Base-by-base conservation (phyloP, 1,140 invertebrate genomes). In the Pteromalus puparum region DNA sequence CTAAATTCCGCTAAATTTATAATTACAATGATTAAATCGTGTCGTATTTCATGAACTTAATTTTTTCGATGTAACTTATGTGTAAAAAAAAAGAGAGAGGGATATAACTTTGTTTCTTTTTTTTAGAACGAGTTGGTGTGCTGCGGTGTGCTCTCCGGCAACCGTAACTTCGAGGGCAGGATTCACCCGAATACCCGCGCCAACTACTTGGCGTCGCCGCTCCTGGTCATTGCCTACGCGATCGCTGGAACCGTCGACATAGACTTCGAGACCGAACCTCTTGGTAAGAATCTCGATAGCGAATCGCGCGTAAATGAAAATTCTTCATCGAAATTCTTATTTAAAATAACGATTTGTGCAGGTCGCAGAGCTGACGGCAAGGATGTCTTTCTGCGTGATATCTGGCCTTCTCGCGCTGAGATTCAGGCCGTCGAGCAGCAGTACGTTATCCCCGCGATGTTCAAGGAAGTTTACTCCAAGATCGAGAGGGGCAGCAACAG, bases 381-480 rank as follows among this genome's bases (percentile, higher is more conserved):
- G 61, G 91, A 95, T 0, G 95, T 99, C 0, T 99, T 94, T 93
- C 94, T 99, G 1, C 93, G 95, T 2, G 98, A 99, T 90, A 99
- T 99, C 89, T 99, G 99, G 98, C 99, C 99, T 0, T 96, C 96
- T 0, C 94, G 98, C n/a, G 89, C 95, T 10, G 97, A 99, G 91
- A 99, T 99, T 87, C 97, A 98, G 89, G 94, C 94, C 24, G 96
- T 99, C 0, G 99, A 99, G 91, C 96, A 96, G 86, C 94, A 97
- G 90, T 95, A 96, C 90, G 98, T 99, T 2, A 98, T 99, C 76
- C 98, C 98, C 0, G 96, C 97, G n/a, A 99, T 99, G 98, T 99
- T 99, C 92, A 96, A 96, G 89, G 97, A 99, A 94, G 94, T 95
- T n/a, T 99, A 99, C 89, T 95, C 94, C 7, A 97, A 96, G 90